Conservation (phyloP, 2,888 invertebrate species). For the Pyrochroa serraticornis region DNA sequence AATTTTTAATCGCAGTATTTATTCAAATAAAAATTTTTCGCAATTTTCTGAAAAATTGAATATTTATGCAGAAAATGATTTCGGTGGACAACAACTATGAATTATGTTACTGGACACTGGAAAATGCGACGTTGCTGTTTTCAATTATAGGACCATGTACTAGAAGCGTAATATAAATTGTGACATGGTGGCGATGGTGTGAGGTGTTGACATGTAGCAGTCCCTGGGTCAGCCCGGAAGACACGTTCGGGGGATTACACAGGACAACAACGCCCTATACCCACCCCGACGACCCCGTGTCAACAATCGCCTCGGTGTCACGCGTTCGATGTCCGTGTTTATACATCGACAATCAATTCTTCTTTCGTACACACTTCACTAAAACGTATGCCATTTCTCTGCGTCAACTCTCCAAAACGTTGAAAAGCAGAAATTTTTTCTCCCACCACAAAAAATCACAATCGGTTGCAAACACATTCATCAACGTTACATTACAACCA, state of each 20-base stretch:
- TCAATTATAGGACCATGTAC: not conserved
- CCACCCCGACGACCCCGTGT: constrained; percentile 42
- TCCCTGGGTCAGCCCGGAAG: constrained; percentile 52
- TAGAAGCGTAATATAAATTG: constrained; percentile 29
- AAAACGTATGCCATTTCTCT: constrained; percentile 20
- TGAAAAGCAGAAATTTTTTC: not conserved
- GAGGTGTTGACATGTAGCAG: constrained; percentile 52
- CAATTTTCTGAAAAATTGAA: too few species aligned
- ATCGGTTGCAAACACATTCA: too few species aligned
- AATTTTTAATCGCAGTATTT: too few species aligned
- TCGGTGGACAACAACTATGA: too few species aligned
- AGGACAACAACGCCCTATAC: constrained; percentile 43
- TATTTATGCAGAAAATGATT: too few species aligned
- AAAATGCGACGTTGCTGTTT: too few species aligned
- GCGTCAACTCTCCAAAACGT: not conserved
- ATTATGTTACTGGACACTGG: too few species aligned
- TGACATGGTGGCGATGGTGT: constrained; percentile 51
- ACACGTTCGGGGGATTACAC: constrained; percentile 54
- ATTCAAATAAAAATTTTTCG: too few species aligned
- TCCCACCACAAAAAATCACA: too few species aligned
- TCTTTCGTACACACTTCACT: constrained; percentile 28
- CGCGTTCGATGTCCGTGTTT: constrained; percentile 43
- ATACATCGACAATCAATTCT: constrained; percentile 40
- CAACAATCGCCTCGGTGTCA: constrained; percentile 47
- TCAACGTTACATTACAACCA: too few species aligned